A percentile compares a stretch with the other conserved stretches of the same genome.
Conservation (phyloP, 2,888 invertebrate genomes). For the Drosophila falleni region DNA sequence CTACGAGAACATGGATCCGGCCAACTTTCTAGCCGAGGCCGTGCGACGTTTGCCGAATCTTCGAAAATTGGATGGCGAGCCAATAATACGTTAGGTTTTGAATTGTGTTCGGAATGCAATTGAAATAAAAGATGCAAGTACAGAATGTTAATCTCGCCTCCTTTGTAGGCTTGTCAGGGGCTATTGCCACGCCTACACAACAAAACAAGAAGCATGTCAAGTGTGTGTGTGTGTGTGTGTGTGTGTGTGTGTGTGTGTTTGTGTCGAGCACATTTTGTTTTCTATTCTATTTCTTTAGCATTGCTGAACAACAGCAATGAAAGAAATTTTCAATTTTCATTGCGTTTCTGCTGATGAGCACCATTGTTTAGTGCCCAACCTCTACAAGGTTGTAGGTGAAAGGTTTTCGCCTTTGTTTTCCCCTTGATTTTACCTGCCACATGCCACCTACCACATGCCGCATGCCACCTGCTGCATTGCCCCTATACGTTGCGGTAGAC, state of each 20-base stretch:
- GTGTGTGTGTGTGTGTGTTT: not conserved
- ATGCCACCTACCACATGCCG: not conserved
- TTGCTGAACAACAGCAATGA: conserved; percentile 39
- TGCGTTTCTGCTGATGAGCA: conserved; percentile 76
- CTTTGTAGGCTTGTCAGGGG: conserved; percentile 1
- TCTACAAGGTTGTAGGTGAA: conserved; percentile 54
- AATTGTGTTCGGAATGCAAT: conserved; percentile 18
- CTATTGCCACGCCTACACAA: conserved; percentile 20
- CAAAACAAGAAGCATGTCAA: conserved; percentile 33
- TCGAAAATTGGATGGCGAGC: conserved; percentile 92
- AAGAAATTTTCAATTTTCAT: conserved; percentile 72
- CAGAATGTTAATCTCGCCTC: conserved; percentile 13
- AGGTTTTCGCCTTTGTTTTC: conserved; percentile 52
- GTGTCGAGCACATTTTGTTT: conserved; percentile 51
- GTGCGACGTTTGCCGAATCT: conserved; percentile 90
- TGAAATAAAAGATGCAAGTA: conserved; percentile 44
- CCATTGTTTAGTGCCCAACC: conserved; percentile 64
- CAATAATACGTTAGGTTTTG: conserved; percentile 59
- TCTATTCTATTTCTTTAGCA: conserved; percentile 42
- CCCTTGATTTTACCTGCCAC: conserved; percentile 6
- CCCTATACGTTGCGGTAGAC: conserved; percentile 25
- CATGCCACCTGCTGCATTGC: not conserved
- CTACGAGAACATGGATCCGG: conserved; percentile 90
- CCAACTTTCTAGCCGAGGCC: conserved; percentile 90
- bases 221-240: not conserved